phyloP scores from a whole-genome alignment of 2,113 vertebrate genomes.

The Sigmodon hispidus region DNA sequence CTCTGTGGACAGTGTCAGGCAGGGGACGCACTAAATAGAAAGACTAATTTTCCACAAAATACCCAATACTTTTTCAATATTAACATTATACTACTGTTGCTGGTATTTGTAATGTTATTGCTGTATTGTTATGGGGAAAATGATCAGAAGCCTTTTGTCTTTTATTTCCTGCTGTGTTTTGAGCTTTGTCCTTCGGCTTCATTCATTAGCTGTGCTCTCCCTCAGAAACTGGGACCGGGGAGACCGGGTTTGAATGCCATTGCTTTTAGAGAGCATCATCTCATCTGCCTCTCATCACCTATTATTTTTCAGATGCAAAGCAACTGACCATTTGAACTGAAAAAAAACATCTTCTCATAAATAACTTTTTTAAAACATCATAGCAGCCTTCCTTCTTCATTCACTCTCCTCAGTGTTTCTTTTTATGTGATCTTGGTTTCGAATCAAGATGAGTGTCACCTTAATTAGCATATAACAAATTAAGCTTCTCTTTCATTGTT shows the following conservation, averaged over 20 bases:
- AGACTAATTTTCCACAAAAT: neutral
- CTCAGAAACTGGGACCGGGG: neutral
- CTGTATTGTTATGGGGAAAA: neutral
- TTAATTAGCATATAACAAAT: conserved; percentile 78
- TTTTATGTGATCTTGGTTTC: conserved; percentile 57
- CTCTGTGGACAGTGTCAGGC: conserved; percentile 45
- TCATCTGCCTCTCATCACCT: neutral
- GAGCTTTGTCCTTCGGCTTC: neutral
- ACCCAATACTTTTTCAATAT: neutral
- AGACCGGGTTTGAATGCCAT: neutral
- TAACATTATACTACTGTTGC: neutral
- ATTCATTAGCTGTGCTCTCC: neutral
- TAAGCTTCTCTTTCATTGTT: conserved; percentile 70
- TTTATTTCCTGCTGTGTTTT: conserved; percentile 27
- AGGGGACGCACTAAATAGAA: neutral
- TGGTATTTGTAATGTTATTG: neutral
- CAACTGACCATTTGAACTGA: conserved; percentile 28
- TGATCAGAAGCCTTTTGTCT: neutral
- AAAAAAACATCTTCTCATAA: conserved; percentile 28
- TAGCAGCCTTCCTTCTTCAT: neutral
- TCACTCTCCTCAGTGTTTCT: neutral
- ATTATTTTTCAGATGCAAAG: conserved; percentile 44
- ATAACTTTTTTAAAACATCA: neutral
- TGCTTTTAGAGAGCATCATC: neutral
- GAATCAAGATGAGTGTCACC: conserved; percentile 47